Base-by-base conservation (phyloP, 2,888 invertebrate genomes). In the Stramonita haemastoma region DNA sequence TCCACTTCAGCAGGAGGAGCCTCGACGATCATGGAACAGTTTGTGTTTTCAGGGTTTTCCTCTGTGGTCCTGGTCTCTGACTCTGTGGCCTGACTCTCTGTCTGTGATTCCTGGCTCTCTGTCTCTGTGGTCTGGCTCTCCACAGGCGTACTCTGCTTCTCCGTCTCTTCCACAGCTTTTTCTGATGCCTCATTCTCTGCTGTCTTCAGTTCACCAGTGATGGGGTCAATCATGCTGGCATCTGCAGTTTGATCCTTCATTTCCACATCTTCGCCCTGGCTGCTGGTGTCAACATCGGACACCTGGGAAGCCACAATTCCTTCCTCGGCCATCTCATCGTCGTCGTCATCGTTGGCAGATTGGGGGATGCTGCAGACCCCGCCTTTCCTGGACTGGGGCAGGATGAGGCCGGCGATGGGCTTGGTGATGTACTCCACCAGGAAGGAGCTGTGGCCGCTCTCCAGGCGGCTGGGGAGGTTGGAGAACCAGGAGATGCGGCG, bases 341-440 rank as follows among this genome's bases (percentile, higher is more conserved):
- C 73, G 2, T 73, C 36, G n/a, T 6, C 36, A n/a, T n/a, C 13
- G 29, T 29, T 73, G 66, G 34, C 36, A 32, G 34, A 34, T n/a
- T 66, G 34, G 13, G 73, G 36, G 34, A 11, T 29, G 22, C 34
- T 34, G 57, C 57, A 34, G 22, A 57, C 34, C 17, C 73, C 73
- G 13, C 73, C 66, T 66, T 86, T 86, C 34, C 86, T 60, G 22
- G 36, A 46, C 70, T n/a, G n/a, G 19, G 87, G 73, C 73, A 70
- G 15, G 5, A 36, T 60, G 19, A 70, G 26, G 6, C 70, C 85
- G 15, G 85, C 17, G 70, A 26, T 17, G 22, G 89, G 89, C 36
- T 85, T 89, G 77, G 70, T 83, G 70, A 89, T n/a, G 57, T 89
- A 89, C 46, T 89, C 89, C 29, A 85, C 89, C 56, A 89, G 26